phyloP scores from a whole-genome alignment of 2,797 vertebrate genomes.

The Tapera naevia region DNA sequence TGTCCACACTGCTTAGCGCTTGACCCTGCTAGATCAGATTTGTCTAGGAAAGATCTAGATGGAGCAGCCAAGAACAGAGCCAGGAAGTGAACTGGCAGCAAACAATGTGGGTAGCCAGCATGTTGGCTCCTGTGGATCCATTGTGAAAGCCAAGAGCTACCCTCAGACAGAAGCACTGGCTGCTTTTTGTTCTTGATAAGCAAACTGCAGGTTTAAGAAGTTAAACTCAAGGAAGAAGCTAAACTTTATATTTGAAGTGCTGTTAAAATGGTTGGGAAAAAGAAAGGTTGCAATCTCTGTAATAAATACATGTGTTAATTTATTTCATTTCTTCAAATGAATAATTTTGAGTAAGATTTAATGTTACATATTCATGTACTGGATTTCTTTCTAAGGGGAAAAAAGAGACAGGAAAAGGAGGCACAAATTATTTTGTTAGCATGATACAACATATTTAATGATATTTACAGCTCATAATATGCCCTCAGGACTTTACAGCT shows the following conservation, averaged over 20 bases:
- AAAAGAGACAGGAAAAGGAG: background rate
- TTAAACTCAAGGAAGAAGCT: background rate
- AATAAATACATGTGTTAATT: background rate
- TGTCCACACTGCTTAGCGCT: background rate
- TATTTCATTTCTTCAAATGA: background rate
- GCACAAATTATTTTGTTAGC: background rate
- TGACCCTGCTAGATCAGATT: background rate
- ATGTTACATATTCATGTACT: background rate
- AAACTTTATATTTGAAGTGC: background rate
- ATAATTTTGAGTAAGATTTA: background rate
- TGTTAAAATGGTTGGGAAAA: background rate
- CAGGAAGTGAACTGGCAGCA: fast-evolving
- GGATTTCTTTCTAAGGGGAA: background rate
- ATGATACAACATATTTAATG: constrained; percentile 21
- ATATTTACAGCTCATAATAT: background rate
- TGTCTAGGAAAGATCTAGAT: background rate
- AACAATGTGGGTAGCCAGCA: background rate
- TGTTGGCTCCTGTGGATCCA: fast-evolving
- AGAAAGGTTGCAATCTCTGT: background rate
- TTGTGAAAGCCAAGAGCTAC: background rate
- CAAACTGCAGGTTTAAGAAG: background rate
- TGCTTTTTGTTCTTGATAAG: background rate
- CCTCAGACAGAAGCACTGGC: background rate
- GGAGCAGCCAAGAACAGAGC: background rate
- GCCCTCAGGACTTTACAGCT: constrained; percentile 36